Evolutionary conservation across 37 sponge, comb jelly and placozoan genomes (phyloP).

Genomic region (Diacarnus erythraeanus): DNA sequence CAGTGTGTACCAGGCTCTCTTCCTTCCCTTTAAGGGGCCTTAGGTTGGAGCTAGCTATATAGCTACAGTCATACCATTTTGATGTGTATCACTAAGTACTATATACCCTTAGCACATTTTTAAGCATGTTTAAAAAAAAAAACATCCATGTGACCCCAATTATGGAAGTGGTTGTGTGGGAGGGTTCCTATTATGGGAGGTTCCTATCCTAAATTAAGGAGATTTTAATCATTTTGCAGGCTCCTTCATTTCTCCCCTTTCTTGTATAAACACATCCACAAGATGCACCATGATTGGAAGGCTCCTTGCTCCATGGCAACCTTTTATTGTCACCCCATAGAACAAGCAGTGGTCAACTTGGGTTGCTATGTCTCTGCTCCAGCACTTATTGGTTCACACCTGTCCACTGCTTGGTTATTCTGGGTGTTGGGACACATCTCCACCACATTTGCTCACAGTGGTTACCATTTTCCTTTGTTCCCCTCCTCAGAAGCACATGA

Average conservation of each 20-base stretch:
- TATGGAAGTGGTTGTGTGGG: no score
- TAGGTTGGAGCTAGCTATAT: no score
- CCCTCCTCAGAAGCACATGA: slow-evolving; percentile 91
- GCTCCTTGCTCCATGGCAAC: slow-evolving; percentile 75
- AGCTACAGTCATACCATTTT: no score
- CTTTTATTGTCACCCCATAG: slow-evolving; percentile 87
- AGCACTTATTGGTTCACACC: slow-evolving; percentile 68
- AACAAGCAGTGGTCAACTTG: slow-evolving; percentile 71
- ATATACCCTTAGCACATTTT: no score
- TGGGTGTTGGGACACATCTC: slow-evolving; percentile 48
- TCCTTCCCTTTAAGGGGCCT: no score
- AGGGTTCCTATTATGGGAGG: no score
- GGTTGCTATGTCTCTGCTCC: slow-evolving; percentile 65
- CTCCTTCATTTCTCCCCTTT: slow-evolving; percentile 67
- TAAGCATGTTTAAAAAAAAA: no score
- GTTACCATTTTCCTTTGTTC: slow-evolving; percentile 93
- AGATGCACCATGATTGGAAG: slow-evolving; percentile 93
- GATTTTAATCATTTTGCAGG: no score
- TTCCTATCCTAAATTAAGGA: no score
- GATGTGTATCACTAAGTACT: no score
- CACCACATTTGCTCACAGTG: slow-evolving; percentile 77
- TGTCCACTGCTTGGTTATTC: slow-evolving; percentile 84
- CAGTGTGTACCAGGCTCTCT: no score
- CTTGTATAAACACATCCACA: slow-evolving; percentile 93
- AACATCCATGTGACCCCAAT: no score